phyloP scores from a whole-genome alignment of 2,888 invertebrate genomes.

The Nemotelus pantherinus region DNA sequence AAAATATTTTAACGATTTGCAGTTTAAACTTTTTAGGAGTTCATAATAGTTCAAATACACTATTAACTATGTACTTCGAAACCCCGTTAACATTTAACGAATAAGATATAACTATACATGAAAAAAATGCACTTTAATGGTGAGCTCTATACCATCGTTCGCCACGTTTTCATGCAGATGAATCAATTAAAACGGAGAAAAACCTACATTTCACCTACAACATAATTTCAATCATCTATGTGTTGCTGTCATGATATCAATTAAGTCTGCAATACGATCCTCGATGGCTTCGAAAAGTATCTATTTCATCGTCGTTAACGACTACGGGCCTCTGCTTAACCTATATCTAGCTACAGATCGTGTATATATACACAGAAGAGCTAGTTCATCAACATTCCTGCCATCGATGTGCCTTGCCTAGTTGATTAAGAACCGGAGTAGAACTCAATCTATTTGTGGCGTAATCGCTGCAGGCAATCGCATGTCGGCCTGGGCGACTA shows the following conservation, averaged over 20 bases:
- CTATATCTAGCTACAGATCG: no score
- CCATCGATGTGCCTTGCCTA: slow-evolving; percentile 7
- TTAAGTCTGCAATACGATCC: slow-evolving; percentile 23
- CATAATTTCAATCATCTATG: slow-evolving; percentile 8
- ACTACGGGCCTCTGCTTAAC: no score
- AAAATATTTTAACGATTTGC: no score
- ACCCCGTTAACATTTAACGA: no score
- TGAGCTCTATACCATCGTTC: no score
- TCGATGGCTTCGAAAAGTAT: slow-evolving; percentile 16
- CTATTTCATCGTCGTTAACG: background rate
- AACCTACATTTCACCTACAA: slow-evolving; percentile 26
- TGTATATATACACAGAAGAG: background rate
- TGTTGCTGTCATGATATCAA: slow-evolving; percentile 16
- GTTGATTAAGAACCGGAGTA: background rate
- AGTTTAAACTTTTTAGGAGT: no score
- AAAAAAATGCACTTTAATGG: no score
- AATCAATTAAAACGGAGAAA: slow-evolving; percentile 31
- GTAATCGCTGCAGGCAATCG: slow-evolving; percentile 31
- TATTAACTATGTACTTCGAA: no score
- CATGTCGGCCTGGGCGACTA: background rate
- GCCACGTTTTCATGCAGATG: background rate
- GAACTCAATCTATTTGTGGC: slow-evolving; percentile 35
- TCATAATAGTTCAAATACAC: no score
- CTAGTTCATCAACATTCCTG: slow-evolving; percentile 31
- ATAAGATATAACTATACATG: no score